Evolutionary conservation across 2,113 vertebrate genomes (phyloP), one percentile per base, ranked within the genome.

Genomic region (Melanotaenia duboulayi): DNA sequence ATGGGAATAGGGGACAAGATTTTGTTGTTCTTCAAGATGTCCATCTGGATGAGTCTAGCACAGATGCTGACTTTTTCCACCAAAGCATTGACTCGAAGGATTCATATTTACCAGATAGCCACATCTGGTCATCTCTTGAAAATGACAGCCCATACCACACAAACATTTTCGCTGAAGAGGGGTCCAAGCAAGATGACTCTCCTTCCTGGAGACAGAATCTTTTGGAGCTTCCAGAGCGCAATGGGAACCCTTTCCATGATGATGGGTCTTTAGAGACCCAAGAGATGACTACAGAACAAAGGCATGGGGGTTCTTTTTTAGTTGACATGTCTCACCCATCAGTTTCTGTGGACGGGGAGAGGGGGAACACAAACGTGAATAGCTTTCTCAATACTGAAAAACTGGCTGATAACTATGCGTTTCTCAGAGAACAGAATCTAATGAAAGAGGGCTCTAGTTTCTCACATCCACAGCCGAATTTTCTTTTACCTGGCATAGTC

Each of bases 11-110:
- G 50, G 88, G 92, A 67, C 91, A 92, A 77, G 95, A 94, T 54
- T 92, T 91, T 56, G 67, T 92, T 0, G 77, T 95, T 20, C 94
- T 96, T 70, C 93, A 94, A 86, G 95, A 95, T 72, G 91, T 94
- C 4, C 93, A 93, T 13, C 78, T 95, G 49, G 95, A 96, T 57
- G 97, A 97, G 75, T 97, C 96, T 2, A 96, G 95, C 60, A 95
- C 95, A 0, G 97, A 97, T 2, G 94, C 95, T 0, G 96, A 96
- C 77, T 95, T 96, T 87, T 97, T 97, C 83, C 94, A 94, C 64
- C 94, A 93, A 86, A 95, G 89, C 76, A 78, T 94, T 19, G 95
- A 97, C 90, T 94, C 95, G 44, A 94, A 94, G 90, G 95, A 95
- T 39, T 90, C 94, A 2, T 93, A 87, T 80, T 65, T 92, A 58